Evolutionary conservation across 2,113 vertebrate species (phyloP), one percentile per base, ranked within the genome.

Genomic region (Taxidea taxus): DNA sequence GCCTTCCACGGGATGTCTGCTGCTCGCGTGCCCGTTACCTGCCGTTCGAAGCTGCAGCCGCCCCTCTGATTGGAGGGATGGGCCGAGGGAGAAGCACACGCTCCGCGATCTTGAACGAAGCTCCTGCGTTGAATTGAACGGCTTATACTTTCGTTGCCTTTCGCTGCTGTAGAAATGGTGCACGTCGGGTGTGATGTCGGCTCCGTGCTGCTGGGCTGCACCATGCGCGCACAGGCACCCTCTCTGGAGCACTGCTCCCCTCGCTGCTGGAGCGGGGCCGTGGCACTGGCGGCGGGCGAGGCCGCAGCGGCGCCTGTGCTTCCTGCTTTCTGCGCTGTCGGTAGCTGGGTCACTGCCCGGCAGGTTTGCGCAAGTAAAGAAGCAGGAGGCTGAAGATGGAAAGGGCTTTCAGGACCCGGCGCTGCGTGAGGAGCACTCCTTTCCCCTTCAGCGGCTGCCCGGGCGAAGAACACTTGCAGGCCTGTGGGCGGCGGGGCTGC

Each of bases 381-480:
- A 81, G 83, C 84, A 87, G 92, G 92, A 96, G 54, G 72, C 15
- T 68, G 31, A 90, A 72, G 85, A 29, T 51, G 86, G 68, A 90
- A 86, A 85, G 72, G 64, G 82, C 87, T 84, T 92, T 42, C 47
- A 87, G 77, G 25, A 81, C 83, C 94, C n/a, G 60, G n/a, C 78
- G 89, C 87, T 95, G 1, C 66, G 15, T 91, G 93, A 94, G 95
- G 85, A 97, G 94, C 95, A 68, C 81, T 21, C 95, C n/a, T 21
- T 90, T 97, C 96, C 94, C 97, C 85, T 97, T 91, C 88, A 82
- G 95, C 72, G 93, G 98, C 94, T 78, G 66, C 95, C 94, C 99
- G 99, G 99, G 99, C 98, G 99, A 99, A 98, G 99, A 99, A 74
- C 99, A 99, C 94, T 98, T 99, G 85, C 99, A 99, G 14, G 98